These are phyloP conservation scores for Drosophila fungiperda DNA, from an alignment of 2,888 invertebrate genomes.

Conservation along the genomic window DNA sequence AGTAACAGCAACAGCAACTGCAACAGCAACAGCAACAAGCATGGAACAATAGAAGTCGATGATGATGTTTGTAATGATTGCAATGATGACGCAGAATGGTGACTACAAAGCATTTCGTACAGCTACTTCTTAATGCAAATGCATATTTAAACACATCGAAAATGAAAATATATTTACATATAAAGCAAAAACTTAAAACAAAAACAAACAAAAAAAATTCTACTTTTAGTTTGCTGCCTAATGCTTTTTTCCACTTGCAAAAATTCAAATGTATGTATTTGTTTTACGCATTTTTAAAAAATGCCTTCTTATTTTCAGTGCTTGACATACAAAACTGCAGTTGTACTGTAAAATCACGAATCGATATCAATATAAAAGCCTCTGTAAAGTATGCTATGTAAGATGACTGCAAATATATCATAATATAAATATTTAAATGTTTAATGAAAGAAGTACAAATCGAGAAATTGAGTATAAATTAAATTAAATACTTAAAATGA, in stretches of 20 bases:
- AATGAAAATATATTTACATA: conserved; percentile 36
- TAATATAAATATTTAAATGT: background rate
- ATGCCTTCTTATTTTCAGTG: background rate
- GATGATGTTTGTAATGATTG: conserved; percentile 20
- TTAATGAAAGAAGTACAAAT: background rate
- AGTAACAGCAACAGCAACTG: conserved; percentile 31
- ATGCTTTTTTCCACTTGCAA: conserved; percentile 58
- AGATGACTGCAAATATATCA: background rate
- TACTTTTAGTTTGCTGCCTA: conserved; percentile 27
- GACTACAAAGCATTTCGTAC: conserved; percentile 34
- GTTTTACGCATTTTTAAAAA: conserved; percentile 2
- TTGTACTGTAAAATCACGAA: background rate
- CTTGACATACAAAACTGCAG: conserved; percentile 29
- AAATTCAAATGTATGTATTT: conserved; percentile 2
- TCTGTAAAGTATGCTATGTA: conserved; percentile 10
- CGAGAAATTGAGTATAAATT: background rate
- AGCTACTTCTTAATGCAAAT: conserved; percentile 53
- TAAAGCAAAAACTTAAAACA: conserved; percentile 43
- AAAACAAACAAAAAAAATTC: conserved; percentile 1
- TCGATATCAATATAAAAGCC: background rate
- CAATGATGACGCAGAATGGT: conserved; percentile 32
- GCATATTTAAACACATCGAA: conserved; percentile 67
- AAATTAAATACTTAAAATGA: background rate
- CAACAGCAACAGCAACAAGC: conserved; percentile 28
- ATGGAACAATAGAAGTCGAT: conserved; percentile 47